Evolutionary conservation across 2,113 vertebrate species (phyloP).

Genomic region (Noturus placidus): DNA sequence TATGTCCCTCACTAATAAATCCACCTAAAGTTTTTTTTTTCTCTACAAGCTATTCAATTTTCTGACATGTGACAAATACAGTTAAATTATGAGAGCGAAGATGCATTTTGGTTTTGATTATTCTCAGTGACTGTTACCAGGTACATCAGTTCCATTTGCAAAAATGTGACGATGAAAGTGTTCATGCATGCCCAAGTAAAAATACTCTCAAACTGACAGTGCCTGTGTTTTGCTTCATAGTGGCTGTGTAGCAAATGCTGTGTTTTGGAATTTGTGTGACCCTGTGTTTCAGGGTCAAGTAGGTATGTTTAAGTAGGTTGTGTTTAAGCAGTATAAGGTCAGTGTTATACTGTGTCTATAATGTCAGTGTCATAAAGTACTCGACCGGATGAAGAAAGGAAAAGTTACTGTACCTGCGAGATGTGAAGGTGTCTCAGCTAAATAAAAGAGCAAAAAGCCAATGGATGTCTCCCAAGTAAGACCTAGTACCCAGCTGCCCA

Average conservation of each 20-base stretch:
- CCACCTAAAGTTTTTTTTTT: neutral
- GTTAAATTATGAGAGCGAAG: slow-evolving; percentile 10
- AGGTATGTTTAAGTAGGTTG: neutral
- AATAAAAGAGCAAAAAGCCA: slow-evolving; percentile 2
- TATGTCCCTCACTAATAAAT: neutral
- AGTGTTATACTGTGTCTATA: neutral
- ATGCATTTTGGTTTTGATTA: slow-evolving; percentile 11
- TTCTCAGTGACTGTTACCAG: slow-evolving; percentile 4
- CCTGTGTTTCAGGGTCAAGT: neutral
- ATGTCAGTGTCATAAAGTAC: neutral
- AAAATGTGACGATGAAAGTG: neutral
- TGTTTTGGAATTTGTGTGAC: neutral
- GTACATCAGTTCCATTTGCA: slow-evolving; percentile 5
- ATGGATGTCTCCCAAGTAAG: slow-evolving; percentile 17
- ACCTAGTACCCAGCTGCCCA: slow-evolving; percentile 4
- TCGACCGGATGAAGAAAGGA: neutral
- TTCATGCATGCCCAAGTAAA: neutral
- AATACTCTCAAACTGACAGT: neutral
- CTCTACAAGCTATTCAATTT: slow-evolving; percentile 6
- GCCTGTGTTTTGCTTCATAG: neutral
- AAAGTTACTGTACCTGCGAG: slow-evolving; percentile 37
- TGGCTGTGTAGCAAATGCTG: neutral
- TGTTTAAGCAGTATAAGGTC: neutral
- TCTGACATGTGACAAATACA: slow-evolving; percentile 3
- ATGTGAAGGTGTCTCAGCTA: neutral